A percentile compares a stretch with the other conserved stretches of the same genome.
These are phyloP conservation scores for Diaperis boleti DNA, from an alignment of 2,888 invertebrate genomes.

Conservation along the genomic window DNA sequence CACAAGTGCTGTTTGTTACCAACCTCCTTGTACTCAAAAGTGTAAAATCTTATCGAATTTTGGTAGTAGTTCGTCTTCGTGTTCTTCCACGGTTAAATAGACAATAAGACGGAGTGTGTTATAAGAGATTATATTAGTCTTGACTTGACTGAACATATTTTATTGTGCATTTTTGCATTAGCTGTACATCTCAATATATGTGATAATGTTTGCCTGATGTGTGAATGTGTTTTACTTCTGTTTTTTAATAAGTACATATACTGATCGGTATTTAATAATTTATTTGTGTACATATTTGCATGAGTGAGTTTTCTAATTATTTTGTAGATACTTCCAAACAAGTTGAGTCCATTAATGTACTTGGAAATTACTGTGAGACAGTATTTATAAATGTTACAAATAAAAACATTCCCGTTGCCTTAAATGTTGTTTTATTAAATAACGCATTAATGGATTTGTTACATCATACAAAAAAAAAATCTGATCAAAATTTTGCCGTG, in stretches of 20 bases:
- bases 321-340: slow-evolving; percentile 28
- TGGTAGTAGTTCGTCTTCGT: slow-evolving; percentile 32
- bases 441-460: neutral
- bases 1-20: slow-evolving; percentile 90
- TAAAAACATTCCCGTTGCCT: slow-evolving; percentile 45
- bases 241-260: slow-evolving; percentile 21
- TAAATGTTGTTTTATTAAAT: slow-evolving; percentile 13
- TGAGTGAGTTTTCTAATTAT: slow-evolving; percentile 30
- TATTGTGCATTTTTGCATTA: slow-evolving; percentile 16
- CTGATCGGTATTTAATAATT: slow-evolving; percentile 35
- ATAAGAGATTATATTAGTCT: slow-evolving; percentile 32
- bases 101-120: slow-evolving; percentile 6
- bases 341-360: slow-evolving; percentile 18
- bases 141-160: slow-evolving; percentile 25
- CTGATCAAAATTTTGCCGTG: no score
- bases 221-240: slow-evolving; percentile 19
- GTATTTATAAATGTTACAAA: slow-evolving; percentile 41
- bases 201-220: slow-evolving; percentile 39
- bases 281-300: slow-evolving; percentile 29
- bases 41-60: slow-evolving; percentile 47
- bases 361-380: slow-evolving; percentile 32
- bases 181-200: slow-evolving; percentile 41
- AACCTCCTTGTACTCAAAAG: slow-evolving; percentile 71
- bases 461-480: no score
- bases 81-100: slow-evolving; percentile 28